A percentile compares a stretch with the other conserved stretches of the same genome.
Conservation (phyloP, 2,888 invertebrate species). For the Leuctra nigra region DNA sequence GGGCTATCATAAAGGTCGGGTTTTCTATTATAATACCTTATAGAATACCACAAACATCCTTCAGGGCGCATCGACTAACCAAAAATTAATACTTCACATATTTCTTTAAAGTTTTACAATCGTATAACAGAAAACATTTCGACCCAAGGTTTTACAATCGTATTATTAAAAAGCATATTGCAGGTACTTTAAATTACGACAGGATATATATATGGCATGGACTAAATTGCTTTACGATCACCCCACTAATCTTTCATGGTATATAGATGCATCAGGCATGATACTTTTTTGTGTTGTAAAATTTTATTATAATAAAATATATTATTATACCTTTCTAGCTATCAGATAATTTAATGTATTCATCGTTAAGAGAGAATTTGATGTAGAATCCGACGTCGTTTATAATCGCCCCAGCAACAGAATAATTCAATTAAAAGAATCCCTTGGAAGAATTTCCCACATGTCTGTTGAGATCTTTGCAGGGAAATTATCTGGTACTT, state of each 20-base stretch:
- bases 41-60: not conserved
- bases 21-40: not conserved
- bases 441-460: too few species aligned
- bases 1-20: not conserved
- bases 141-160: not conserved
- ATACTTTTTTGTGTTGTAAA: conserved; percentile 3
- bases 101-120: not conserved
- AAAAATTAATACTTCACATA: not conserved
- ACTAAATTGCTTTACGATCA: not conserved
- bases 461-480: too few species aligned
- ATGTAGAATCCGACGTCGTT: too few species aligned
- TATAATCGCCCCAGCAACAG: too few species aligned
- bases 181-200: not conserved
- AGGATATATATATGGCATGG: not conserved
- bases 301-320: conserved; percentile 10
- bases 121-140: not conserved
- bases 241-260: conserved; percentile 6
- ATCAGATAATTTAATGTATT: conserved; percentile 7
- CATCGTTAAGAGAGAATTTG: conserved; percentile 2
- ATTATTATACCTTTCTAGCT: conserved; percentile 6
- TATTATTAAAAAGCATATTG: conserved; percentile 4
- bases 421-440: too few species aligned
- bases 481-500: too few species aligned
- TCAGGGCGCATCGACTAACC: not conserved
- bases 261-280: not conserved